Conservation (phyloP, 2,888 invertebrate species). For the Scrobipalpa costella region DNA sequence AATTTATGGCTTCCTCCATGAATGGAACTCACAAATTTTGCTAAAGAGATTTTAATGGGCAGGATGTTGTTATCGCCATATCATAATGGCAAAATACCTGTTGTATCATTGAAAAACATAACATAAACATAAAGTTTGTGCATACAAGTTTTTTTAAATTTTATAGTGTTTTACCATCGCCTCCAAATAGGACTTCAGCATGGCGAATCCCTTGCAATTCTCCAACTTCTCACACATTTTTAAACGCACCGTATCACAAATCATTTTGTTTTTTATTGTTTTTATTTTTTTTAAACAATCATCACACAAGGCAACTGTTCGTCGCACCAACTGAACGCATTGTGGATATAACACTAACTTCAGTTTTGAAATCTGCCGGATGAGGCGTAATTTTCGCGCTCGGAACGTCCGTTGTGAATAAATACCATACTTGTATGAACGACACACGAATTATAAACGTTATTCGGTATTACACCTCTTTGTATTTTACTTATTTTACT, state of each 20-base stretch:
- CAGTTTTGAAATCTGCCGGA: conserved; percentile 68
- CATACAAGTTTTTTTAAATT: not conserved
- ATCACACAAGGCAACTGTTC: conserved; percentile 42
- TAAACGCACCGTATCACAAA: conserved; percentile 67
- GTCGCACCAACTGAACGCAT: conserved; percentile 44
- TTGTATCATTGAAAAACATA: not conserved
- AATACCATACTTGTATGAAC: conserved; percentile 26
- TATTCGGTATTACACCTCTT: conserved; percentile 19
- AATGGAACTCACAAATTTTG: conserved; percentile 20
- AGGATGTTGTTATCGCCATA: conserved; percentile 8
- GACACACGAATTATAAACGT: conserved; percentile 27
- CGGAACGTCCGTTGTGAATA: conserved; percentile 31
- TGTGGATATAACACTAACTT: conserved; percentile 51
- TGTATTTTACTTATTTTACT: conserved; percentile 22
- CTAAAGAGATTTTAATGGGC: conserved; percentile 12
- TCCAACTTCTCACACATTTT: conserved; percentile 72
- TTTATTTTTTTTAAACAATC: conserved; percentile 36
- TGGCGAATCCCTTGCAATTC: conserved; percentile 67
- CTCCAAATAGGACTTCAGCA: conserved; percentile 68
- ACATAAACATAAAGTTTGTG: too few species aligned
- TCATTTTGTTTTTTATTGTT: conserved; percentile 51
- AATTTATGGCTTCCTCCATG: conserved; percentile 4
- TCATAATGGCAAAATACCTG: not conserved
- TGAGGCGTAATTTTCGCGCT: conserved; percentile 54
- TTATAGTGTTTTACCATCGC: conserved; percentile 54